phyloP scores from a whole-genome alignment of 1,140 invertebrate genomes.

The Lepidurus arcticus region DNA sequence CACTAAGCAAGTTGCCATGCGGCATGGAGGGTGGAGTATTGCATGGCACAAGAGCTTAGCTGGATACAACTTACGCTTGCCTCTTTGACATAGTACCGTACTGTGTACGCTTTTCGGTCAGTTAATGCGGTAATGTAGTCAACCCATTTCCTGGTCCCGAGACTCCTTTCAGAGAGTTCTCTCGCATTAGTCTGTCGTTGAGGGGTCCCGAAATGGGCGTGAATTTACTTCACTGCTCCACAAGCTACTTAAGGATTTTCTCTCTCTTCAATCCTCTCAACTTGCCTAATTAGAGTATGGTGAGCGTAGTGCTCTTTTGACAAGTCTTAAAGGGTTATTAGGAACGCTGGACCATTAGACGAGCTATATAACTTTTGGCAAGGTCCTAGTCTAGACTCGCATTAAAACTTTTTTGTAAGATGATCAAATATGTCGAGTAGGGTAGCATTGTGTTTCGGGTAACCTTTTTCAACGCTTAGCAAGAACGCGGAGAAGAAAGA shows the following conservation, averaged over 20 bases:
- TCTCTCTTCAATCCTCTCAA: not conserved
- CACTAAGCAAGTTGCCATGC: too few species aligned
- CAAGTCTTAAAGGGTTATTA: not conserved
- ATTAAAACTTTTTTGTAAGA: too few species aligned
- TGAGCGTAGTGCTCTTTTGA: not conserved
- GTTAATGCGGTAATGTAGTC: not conserved
- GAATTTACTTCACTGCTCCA: not conserved
- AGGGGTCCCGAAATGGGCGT: not conserved
- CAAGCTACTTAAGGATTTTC: constrained; percentile 3
- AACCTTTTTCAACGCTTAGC: too few species aligned
- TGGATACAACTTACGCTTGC: constrained; percentile 21
- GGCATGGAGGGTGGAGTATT: too few species aligned
- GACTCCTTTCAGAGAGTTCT: constrained; percentile 39
- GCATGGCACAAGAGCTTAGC: not conserved
- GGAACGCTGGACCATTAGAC: not conserved
- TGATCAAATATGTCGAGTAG: too few species aligned
- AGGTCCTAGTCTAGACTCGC: not conserved
- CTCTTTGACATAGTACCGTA: not conserved
- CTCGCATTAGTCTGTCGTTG: constrained; percentile 9
- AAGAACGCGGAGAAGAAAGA: not conserved
- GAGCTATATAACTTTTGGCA: not conserved
- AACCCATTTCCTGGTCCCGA: constrained; percentile 33
- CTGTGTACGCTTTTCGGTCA: not conserved
- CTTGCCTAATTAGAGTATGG: not conserved
- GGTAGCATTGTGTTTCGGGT: too few species aligned